Percentiles rank a stretch among this genome's conserved stretches.
These are phyloP conservation scores for Muricea muricata DNA, from an alignment of 92 coral and sea anemone genomes.

Conservation along the genomic window DNA sequence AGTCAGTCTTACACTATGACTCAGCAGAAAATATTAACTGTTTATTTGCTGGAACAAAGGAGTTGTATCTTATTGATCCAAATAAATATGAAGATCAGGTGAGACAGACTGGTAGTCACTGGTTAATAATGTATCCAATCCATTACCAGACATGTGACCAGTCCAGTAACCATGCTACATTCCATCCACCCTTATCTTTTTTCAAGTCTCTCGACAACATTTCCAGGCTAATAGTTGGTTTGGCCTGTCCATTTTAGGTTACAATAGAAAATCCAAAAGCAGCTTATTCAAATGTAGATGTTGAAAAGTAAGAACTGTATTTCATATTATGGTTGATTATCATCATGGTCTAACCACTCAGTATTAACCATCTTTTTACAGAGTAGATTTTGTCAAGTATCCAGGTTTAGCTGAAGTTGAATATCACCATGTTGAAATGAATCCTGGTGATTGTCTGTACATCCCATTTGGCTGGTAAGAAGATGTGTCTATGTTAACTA, in stretches of 20 bases:
- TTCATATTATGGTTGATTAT: no score
- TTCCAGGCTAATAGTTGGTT: background rate
- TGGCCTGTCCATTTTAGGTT: background rate
- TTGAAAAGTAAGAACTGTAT: constrained; percentile 30
- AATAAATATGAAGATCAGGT: constrained; percentile 34
- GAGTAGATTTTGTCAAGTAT: constrained; percentile 33
- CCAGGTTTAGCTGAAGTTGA: constrained; percentile 30
- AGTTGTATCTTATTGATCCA: constrained; percentile 31
- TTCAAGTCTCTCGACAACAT: no score
- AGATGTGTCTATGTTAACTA: no score
- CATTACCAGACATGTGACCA: no score
- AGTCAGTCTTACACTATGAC: constrained; percentile 39
- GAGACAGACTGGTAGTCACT: no score
- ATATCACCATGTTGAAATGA: constrained; percentile 31
- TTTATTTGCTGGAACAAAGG: constrained; percentile 34
- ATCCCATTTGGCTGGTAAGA: constrained; percentile 34
- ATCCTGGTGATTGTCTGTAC: constrained; percentile 41
- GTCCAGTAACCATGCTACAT: no score
- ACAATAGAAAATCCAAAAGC: constrained; percentile 25
- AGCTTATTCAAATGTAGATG: constrained; percentile 44
- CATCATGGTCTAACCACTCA: no score
- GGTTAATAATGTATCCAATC: no score
- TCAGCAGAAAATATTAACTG: constrained; percentile 42
- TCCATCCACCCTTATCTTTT: no score
- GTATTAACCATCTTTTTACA: background rate